These are phyloP conservation scores for Netelia virgata DNA, from an alignment of 2,888 invertebrate genomes.

Conservation along the genomic window DNA sequence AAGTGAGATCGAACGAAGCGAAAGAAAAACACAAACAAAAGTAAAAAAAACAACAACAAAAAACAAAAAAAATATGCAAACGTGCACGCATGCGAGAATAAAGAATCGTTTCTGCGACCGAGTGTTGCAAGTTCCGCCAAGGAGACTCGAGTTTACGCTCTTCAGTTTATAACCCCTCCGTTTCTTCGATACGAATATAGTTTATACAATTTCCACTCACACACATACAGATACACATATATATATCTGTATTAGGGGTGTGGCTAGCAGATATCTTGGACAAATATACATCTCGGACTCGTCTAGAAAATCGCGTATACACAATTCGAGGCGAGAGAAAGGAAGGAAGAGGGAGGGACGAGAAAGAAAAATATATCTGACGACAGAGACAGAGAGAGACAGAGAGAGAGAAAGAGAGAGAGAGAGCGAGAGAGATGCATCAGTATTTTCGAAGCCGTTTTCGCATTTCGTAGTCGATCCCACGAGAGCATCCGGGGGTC, in stretches of 20 bases:
- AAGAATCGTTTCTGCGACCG: slow-evolving; percentile 7
- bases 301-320: background rate
- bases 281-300: slow-evolving; percentile 37
- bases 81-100: slow-evolving; percentile 26
- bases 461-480: slow-evolving; percentile 62
- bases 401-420: too few species aligned
- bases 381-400: too few species aligned
- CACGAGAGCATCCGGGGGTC: slow-evolving; percentile 41
- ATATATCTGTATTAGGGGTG: background rate
- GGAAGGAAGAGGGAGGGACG: background rate
- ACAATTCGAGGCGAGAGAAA: background rate
- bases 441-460: slow-evolving; percentile 60
- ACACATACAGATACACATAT: background rate
- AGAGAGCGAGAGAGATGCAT: slow-evolving; percentile 18
- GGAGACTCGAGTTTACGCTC: slow-evolving; percentile 52
- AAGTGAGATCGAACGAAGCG: background rate
- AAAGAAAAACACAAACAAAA: too few species aligned
- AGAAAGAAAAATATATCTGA: too few species aligned
- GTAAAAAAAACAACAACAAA: too few species aligned
- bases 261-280: slow-evolving; percentile 13
- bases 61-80: background rate
- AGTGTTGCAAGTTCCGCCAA: slow-evolving; percentile 6
- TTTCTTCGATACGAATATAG: slow-evolving; percentile 3
- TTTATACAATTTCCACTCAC: slow-evolving; percentile 1
- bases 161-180: slow-evolving; percentile 30